Conservation (phyloP, 2,888 invertebrate genomes). For the Rhynchonema sp. region DNA sequence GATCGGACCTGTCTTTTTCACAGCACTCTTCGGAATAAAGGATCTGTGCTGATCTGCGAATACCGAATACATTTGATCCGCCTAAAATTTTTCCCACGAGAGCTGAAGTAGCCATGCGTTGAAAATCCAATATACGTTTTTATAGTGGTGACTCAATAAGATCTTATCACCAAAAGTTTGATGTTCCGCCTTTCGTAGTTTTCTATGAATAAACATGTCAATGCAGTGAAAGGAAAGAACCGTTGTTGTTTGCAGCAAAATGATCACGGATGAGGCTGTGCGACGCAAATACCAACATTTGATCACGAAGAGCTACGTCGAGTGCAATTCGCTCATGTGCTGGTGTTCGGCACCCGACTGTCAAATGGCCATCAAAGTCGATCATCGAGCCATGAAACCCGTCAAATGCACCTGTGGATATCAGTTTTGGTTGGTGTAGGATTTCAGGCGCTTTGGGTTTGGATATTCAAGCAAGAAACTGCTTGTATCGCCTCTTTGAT, state of each 20-base stretch:
- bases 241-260: constrained; percentile 4
- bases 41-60: too few species aligned
- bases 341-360: constrained; percentile 98
- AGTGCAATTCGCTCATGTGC: constrained; percentile 82
- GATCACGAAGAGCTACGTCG: constrained; percentile 93
- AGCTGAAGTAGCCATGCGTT: too few species aligned
- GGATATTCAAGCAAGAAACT: too few species aligned
- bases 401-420: constrained; percentile 81
- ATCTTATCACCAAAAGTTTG: too few species aligned
- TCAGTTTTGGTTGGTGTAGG: constrained; percentile 54
- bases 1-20: not conserved
- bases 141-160: too few species aligned
- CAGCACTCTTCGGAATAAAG: not conserved
- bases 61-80: too few species aligned
- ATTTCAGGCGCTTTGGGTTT: too few species aligned
- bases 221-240: not conserved
- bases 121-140: too few species aligned
- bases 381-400: constrained; percentile 59
- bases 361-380: constrained; percentile 65
- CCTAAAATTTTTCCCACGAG: too few species aligned
- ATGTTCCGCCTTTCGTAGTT: not conserved
- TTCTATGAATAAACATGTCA: not conserved
- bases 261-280: constrained; percentile 7
- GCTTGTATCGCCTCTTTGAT: not conserved
- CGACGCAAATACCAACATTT: constrained; percentile 76